Evolutionary conservation across 2,113 vertebrate species (phyloP).

Genomic region (Seriola dumerili): DNA sequence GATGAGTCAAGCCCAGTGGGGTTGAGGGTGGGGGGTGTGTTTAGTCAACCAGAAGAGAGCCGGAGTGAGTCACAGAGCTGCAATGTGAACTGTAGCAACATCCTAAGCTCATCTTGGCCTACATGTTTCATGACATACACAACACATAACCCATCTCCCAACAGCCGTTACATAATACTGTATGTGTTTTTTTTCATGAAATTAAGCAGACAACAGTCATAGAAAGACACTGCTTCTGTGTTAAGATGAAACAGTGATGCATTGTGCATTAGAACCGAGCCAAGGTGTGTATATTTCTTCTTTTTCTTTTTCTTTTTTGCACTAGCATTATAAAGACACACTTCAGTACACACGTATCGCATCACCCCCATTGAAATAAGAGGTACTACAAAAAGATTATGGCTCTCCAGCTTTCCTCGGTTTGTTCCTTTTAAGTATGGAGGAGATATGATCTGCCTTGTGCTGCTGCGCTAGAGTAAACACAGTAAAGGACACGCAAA

Average conservation of each 20-base stretch:
- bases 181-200: not conserved
- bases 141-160: slow-evolving; percentile 32
- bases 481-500: not conserved
- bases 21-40: slow-evolving; percentile 2
- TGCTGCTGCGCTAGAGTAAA: not conserved
- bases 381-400: not conserved
- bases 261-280: not conserved
- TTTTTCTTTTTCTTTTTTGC: not conserved
- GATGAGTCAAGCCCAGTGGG: slow-evolving; percentile 31
- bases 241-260: not conserved
- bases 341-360: not conserved
- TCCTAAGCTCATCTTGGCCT: slow-evolving; percentile 65
- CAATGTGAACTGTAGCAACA: slow-evolving; percentile 67
- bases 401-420: not conserved
- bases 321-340: not conserved
- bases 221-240: not conserved
- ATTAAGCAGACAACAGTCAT: slow-evolving; percentile 8
- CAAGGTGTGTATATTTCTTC: not conserved
- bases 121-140: slow-evolving; percentile 63
- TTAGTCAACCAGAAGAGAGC: slow-evolving; percentile 62
- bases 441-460: not conserved
- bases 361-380: not conserved
- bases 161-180: slow-evolving; percentile 41
- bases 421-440: not conserved
- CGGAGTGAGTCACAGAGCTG: slow-evolving; percentile 67